Base-by-base conservation (phyloP, 2,113 vertebrate species). In the Atlantisia rogersi region DNA sequence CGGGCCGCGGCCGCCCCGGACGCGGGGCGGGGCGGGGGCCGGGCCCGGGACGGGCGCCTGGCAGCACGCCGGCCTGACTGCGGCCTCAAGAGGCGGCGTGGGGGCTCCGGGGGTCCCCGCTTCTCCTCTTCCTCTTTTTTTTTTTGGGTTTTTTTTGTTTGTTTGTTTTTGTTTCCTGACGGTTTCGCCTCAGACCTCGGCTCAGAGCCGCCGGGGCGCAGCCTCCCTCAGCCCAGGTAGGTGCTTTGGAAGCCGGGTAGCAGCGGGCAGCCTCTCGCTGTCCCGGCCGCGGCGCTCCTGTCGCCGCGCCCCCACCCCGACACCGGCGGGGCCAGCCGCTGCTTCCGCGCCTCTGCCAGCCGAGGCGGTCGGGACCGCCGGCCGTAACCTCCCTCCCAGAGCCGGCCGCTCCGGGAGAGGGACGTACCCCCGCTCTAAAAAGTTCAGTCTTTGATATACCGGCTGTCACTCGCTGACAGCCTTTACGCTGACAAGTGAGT, bases 211-310 rank as follows among this genome's bases (percentile, higher is more conserved):
- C 65, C 53, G 44, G 65, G 85, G 76, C 40, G 44, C 81, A 83
- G 35, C 44, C 46, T 80, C 74, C 20, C 69, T 68, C 86, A 25
- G 53, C 69, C 16, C 95, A 96, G 95, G 95, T 96, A 96, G 93
- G 95, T 94, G 74, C 44, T 73, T 86, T 19, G 44, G 48, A 52
- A 60, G 55, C 42, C 29, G 55, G 37, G 31, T 12, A 44, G 86
- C 18, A 32, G 73, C 10, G 8, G 6, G n/a, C 59, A 17, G 69
- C 31, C 12, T 48, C n/a, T 26, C 15, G 44, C 60, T 17, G 19
- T 31, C 37, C 21, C 32, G 12, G 52, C 28, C 39, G 77, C 48
- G 24, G 48, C 48, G 18, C 28, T 64, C 31, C 56, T 13, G 32
- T 22, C 17, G 8, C 48, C 18, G 25, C 35, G 56, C 35, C 56